Evolutionary conservation across 2,888 invertebrate genomes (phyloP), one percentile per base, ranked within the genome.

Genomic region (Xylophagus ater): DNA sequence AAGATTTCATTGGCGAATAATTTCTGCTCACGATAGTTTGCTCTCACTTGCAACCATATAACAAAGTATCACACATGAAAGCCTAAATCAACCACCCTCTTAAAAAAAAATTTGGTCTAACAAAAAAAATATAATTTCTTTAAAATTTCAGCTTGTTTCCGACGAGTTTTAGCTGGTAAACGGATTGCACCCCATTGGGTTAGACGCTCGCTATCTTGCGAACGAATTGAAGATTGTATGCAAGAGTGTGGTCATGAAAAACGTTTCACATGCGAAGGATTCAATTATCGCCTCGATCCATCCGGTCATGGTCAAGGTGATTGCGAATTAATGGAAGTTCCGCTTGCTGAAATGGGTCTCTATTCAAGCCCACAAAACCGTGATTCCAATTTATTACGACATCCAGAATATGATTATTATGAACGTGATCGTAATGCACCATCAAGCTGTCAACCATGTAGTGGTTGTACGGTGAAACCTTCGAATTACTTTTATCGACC

Each of bases 271-370:
- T 87, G 87, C 55, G 83, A 84, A 62, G 86, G 85, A 49, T 87
- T 86, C 55, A 86, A 85, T 59, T 86, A 84, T 66, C 75, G 82
- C 73, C 78, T 81, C 54, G 82, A 81, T 58, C 73, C 74, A 1
- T 69, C 73, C 0, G 79, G 78, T 47, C 72, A 78, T 40, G 78
- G 77, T 1, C 78, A 78, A 61, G 83, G 84, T 8, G 76, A 80
- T 17, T 86, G 86, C 54, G 85, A 86, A 60, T 64, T 86, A 38
- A 74, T 82, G 49, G 78, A 82, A 9, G 69, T 78, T 33, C 81
- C 85, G 0, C 69, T 81, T 32, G 69, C 76, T 47, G 72, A 76
- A 20, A 73, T 85, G 58, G 78, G 85, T 54, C 55, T 79, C 1
- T 65, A 65, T 40, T 64, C 65, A 13, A 65, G 64, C 45, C 51